Conservation (phyloP, 2,797 vertebrate genomes). For the Fistularia commersonii region DNA sequence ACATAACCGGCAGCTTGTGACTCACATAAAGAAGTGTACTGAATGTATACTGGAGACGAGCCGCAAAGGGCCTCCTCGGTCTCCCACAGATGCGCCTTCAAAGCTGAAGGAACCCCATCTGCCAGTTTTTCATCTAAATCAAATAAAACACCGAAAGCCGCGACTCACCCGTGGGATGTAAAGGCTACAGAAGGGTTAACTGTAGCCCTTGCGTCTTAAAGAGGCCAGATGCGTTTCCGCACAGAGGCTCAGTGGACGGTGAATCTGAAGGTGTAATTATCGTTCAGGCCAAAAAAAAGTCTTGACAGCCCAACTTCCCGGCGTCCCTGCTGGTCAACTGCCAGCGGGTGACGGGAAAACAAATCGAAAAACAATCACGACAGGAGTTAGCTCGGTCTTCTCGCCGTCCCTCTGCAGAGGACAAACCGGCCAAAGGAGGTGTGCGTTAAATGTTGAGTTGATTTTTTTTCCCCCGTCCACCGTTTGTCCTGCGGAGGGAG, state of each 20-base stretch:
- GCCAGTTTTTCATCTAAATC: slow-evolving; percentile 16
- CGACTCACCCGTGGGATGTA: slow-evolving; percentile 30
- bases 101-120: slow-evolving; percentile 25
- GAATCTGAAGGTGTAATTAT: too few relatives aligned
- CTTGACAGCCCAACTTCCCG: too few relatives aligned
- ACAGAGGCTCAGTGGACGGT: background rate
- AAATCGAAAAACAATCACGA: too few relatives aligned
- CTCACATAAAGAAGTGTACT: too few relatives aligned
- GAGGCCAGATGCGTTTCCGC: slow-evolving; percentile 10
- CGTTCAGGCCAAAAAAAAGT: too few relatives aligned
- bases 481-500: slow-evolving; percentile 46
- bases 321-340: too few relatives aligned
- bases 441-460: background rate
- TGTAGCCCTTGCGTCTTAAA: slow-evolving; percentile 27
- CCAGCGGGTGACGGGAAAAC: too few relatives aligned
- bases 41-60: background rate
- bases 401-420: too few relatives aligned
- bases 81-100: slow-evolving; percentile 16
- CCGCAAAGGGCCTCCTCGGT: slow-evolving; percentile 6
- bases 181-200: slow-evolving; percentile 35
- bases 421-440: background rate
- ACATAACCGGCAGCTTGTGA: too few relatives aligned
- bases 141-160: slow-evolving; percentile 2
- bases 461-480: slow-evolving; percentile 7
- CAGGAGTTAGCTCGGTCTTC: too few relatives aligned